These are phyloP conservation scores for Leptinotarsa lineolata DNA, from an alignment of 1,140 invertebrate species.

Conservation along the genomic window DNA sequence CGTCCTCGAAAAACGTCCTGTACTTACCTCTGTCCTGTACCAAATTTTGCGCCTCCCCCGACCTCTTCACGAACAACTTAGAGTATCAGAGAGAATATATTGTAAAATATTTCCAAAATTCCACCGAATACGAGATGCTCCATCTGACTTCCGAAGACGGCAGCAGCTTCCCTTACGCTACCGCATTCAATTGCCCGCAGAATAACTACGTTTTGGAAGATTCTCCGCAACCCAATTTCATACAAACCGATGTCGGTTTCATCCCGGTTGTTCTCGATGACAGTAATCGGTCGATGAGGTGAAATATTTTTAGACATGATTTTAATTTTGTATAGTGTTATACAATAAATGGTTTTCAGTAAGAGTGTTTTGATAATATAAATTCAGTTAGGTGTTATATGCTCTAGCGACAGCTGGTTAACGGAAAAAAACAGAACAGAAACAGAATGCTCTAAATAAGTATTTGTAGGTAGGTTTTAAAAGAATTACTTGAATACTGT, in stretches of 20 bases:
- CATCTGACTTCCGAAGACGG: slow-evolving; percentile 37
- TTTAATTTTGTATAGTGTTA: too few relatives aligned
- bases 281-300: too few relatives aligned
- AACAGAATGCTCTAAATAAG: too few relatives aligned
- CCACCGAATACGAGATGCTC: slow-evolving; percentile 38
- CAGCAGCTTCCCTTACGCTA: slow-evolving; percentile 37
- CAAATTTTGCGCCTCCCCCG: slow-evolving; percentile 33
- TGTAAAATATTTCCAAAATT: slow-evolving; percentile 38
- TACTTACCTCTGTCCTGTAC: slow-evolving; percentile 36
- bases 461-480: too few relatives aligned
- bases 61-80: slow-evolving; percentile 36
- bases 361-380: too few relatives aligned
- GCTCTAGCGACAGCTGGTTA: too few relatives aligned
- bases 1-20: slow-evolving; percentile 8
- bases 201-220: slow-evolving; percentile 1
- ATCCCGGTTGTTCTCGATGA: slow-evolving; percentile 15
- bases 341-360: too few relatives aligned
- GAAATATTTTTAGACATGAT: too few relatives aligned
- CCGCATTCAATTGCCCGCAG: slow-evolving; percentile 17
- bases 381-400: too few relatives aligned
- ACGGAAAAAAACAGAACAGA: too few relatives aligned
- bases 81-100: slow-evolving; percentile 41
- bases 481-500: too few relatives aligned
- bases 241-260: slow-evolving; percentile 20
- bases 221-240: slow-evolving; percentile 13